Percentiles rank a stretch among this genome's conserved stretches.
These are phyloP conservation scores for Hycleus phaleratus DNA, from an alignment of 1,140 invertebrate species.

Conservation along the genomic window DNA sequence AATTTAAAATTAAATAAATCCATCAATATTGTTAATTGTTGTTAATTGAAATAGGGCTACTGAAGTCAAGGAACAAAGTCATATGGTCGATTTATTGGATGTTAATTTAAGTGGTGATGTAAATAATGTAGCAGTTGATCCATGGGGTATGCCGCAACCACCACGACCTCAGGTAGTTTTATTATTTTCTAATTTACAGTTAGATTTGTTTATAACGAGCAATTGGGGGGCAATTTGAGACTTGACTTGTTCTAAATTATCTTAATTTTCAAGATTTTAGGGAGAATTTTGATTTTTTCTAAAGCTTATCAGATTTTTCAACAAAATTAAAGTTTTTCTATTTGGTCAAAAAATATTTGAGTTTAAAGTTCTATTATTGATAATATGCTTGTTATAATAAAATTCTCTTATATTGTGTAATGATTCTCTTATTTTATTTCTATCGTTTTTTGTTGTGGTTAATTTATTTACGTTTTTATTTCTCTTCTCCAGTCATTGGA, in stretches of 20 bases:
- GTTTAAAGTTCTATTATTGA: too few relatives aligned
- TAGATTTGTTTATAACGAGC: too few relatives aligned
- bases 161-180: conserved; percentile 31
- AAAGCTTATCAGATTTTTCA: neutral
- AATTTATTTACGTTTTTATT: neutral
- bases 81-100: conserved; percentile 74
- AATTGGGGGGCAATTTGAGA: too few relatives aligned
- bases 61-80: conserved; percentile 44
- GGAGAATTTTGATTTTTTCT: too few relatives aligned
- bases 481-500: conserved; percentile 27
- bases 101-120: conserved; percentile 55
- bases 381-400: too few relatives aligned
- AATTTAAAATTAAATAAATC: conserved; percentile 28
- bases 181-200: neutral
- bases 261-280: too few relatives aligned
- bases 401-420: too few relatives aligned
- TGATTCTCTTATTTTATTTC: neutral
- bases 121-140: conserved; percentile 48
- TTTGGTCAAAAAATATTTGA: neutral
- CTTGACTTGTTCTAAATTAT: too few relatives aligned
- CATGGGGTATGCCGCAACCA: conserved; percentile 59
- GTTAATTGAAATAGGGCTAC: neutral
- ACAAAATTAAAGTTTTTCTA: neutral
- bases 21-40: neutral
- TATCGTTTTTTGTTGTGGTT: neutral